Conservation (phyloP, 1,140 invertebrate genomes). For the Drosophila eugracilis region DNA sequence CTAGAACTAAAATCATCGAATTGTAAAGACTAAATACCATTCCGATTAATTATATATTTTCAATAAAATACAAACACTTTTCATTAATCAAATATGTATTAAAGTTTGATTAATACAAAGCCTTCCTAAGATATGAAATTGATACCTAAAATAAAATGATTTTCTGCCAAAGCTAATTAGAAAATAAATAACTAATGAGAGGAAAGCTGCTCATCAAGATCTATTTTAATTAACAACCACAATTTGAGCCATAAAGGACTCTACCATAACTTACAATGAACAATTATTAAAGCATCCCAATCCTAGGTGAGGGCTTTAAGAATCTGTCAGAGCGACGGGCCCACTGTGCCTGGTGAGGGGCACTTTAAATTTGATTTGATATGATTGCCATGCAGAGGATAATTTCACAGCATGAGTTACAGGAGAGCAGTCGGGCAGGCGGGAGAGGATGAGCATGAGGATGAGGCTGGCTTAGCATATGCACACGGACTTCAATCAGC, state of each 20-base stretch:
- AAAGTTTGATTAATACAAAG: too few species aligned
- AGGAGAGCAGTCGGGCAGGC: not conserved
- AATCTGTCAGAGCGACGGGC: not conserved
- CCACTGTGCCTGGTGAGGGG: slow-evolving; percentile 34
- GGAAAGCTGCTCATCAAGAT: not conserved
- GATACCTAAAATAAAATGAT: not conserved
- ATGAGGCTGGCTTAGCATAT: slow-evolving; percentile 58
- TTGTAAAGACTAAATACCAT: too few species aligned
- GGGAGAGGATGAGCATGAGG: too few species aligned
- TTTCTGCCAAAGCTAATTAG: too few species aligned
- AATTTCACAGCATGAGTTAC: slow-evolving; percentile 50
- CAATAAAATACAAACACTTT: too few species aligned
- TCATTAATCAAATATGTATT: too few species aligned
- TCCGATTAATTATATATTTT: too few species aligned
- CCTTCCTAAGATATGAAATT: not conserved
- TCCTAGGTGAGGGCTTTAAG: not conserved
- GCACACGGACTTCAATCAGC: slow-evolving; percentile 77
- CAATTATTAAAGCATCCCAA: not conserved
- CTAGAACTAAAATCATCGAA: too few species aligned
- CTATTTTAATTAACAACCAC: not conserved
- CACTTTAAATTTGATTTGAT: slow-evolving; percentile 75
- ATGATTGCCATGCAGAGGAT: slow-evolving; percentile 59
- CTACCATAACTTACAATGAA: not conserved
- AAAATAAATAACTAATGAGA: not conserved
- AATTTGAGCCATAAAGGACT: not conserved